Conservation (phyloP, 2,888 invertebrate species). For the Miltochrista miniata region DNA sequence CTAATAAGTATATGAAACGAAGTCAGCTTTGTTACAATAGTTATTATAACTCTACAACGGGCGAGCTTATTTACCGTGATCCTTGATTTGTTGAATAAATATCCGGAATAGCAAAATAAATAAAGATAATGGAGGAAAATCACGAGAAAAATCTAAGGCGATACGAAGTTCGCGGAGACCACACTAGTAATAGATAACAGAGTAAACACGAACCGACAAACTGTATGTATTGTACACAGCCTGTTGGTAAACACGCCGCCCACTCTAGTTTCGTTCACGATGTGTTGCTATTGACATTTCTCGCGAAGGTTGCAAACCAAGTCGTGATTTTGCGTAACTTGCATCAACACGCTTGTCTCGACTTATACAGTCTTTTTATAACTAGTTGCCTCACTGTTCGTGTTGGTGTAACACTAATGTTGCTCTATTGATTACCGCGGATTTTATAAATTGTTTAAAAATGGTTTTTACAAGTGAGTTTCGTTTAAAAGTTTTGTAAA, state of each 20-base stretch:
- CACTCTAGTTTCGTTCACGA: slow-evolving; percentile 46
- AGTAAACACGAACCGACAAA: no score
- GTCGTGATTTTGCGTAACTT: slow-evolving; percentile 81
- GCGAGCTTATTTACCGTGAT: no score
- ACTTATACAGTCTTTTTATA: slow-evolving; percentile 63
- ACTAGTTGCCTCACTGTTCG: slow-evolving; percentile 58
- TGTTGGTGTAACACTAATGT: slow-evolving; percentile 53
- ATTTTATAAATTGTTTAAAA: slow-evolving; percentile 26
- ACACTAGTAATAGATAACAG: no score
- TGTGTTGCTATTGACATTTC: slow-evolving; percentile 79
- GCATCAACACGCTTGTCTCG: slow-evolving; percentile 57
- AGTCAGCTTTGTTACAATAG: no score
- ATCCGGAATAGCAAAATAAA: no score
- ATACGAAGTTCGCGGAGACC: no score
- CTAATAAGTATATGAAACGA: no score
- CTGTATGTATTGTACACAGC: slow-evolving; percentile 11
- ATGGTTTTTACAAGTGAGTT: slow-evolving; percentile 52
- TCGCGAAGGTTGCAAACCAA: slow-evolving; percentile 69
- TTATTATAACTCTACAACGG: no score
- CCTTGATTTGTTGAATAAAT: no score
- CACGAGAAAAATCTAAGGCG: no score
- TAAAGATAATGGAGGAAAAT: no score
- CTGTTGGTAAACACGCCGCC: slow-evolving; percentile 57
- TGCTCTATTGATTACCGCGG: slow-evolving; percentile 34
- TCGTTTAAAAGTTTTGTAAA: slow-evolving; percentile 5